phyloP scores from a whole-genome alignment of 2,797 vertebrate genomes.

The Denticeps clupeoides region DNA sequence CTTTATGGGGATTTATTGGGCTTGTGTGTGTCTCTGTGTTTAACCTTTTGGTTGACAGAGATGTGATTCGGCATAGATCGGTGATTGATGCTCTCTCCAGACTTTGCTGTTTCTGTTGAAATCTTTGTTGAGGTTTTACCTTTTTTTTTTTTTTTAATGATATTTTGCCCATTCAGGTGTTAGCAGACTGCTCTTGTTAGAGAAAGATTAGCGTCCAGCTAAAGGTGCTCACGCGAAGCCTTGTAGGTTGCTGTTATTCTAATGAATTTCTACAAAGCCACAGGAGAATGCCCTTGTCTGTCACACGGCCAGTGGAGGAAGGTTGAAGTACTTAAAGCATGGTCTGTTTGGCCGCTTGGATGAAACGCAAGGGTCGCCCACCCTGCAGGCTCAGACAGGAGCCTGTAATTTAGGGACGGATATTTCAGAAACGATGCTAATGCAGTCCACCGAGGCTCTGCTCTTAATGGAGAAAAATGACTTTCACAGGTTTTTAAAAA shows the following conservation, averaged over 20 bases:
- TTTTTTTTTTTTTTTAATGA: not conserved
- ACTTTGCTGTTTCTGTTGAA: not conserved
- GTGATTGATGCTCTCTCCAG: not conserved
- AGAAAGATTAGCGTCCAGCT: too few relatives aligned
- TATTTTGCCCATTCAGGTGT: not conserved
- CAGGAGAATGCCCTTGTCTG: not conserved
- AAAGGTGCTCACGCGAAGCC: too few relatives aligned
- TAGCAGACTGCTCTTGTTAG: too few relatives aligned
- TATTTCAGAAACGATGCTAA: conserved; percentile 4
- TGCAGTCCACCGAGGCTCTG: not conserved
- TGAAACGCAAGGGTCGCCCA: not conserved
- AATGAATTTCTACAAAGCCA: too few relatives aligned
- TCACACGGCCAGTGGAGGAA: not conserved
- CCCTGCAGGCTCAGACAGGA: conserved; percentile 5
- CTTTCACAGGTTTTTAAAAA: conserved; percentile 6
- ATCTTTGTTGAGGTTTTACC: conserved; percentile 1
- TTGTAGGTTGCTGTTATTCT: too few relatives aligned
- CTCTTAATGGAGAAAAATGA: conserved; percentile 11
- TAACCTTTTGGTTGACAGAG: not conserved
- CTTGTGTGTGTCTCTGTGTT: not conserved
- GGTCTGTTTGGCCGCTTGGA: conserved; percentile 15
- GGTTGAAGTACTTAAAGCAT: conserved; percentile 17
- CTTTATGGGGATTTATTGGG: not conserved
- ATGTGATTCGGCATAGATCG: not conserved
- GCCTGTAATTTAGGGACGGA: conserved; percentile 17